Evolutionary conservation across 2,888 invertebrate genomes (phyloP), one percentile per base, ranked within the genome.

Genomic region (Ecdyonurus torrentis): DNA sequence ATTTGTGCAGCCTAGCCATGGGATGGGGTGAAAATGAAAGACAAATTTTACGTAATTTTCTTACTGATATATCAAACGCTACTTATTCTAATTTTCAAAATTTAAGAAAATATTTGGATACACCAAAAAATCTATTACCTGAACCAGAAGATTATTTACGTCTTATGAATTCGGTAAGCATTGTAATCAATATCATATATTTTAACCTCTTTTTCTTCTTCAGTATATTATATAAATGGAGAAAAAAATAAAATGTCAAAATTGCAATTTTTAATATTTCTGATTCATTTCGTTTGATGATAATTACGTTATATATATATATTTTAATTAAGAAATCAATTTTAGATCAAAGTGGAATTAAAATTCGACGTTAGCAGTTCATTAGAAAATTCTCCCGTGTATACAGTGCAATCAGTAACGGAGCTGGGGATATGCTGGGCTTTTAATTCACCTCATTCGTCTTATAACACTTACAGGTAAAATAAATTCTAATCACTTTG

Each of bases 401-500:
- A 10, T 15, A 37, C 37, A 5, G 37, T 37, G 7, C 5, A 37
- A 10, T 83, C 82, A 1, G 72, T 85, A 10, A 84, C 85, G 0
- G 87, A 87, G 71, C 80, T 84, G 77, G 87, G 87, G 1, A 72
- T 85, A 63, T 87, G 87, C 67, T 84, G 84, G 71, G 77, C 84
- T 23, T 81, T 84, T 60, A 86, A 86, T 70, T 85, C 86, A 0
- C 76, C 81, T 68, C 77, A 83, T 25, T 83, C 85, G 1, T 71
- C 79, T 10, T 83, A 82, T 69, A 82, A 79, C 70, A 79, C 81
- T 10, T 79, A 79, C 1, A 69, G 71, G 82, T 83, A 72, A 78
- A 37, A 15, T 37, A 37, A 10, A 37, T n/a, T n/a, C n/a, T n/a
- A n/a, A n/a, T n/a, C n/a, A n/a, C n/a, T n/a, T n/a, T n/a, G n/a